These are phyloP conservation scores for Anseranas semipalmata DNA, from an alignment of 2,113 vertebrate genomes.

Conservation along the genomic window DNA sequence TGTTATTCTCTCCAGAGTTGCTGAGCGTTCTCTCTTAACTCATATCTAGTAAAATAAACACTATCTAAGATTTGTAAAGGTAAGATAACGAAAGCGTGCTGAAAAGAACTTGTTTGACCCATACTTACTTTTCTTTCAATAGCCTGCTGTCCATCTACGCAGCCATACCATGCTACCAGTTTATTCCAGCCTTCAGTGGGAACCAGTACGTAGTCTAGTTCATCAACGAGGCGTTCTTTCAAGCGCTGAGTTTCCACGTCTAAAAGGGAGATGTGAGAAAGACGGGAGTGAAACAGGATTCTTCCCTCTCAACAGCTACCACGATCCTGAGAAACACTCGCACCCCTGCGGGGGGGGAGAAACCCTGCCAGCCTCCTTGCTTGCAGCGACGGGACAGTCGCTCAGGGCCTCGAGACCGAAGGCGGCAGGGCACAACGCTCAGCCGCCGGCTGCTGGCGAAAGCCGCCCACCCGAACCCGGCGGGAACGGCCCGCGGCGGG, in stretches of 20 bases:
- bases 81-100: not conserved
- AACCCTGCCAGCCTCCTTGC: fast-evolving
- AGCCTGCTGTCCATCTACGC: constrained; percentile 88
- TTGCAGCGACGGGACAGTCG: not conserved
- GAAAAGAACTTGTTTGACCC: not conserved
- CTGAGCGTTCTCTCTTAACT: not conserved
- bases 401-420: not conserved
- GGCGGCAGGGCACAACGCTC: not conserved
- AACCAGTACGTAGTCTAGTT: constrained; percentile 94
- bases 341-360: fast-evolving
- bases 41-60: not conserved
- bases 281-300: not conserved
- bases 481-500: too few species aligned
- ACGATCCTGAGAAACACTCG: fast-evolving
- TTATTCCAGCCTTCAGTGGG: constrained; percentile 93
- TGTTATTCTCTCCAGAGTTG: not conserved
- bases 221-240: constrained; percentile 94
- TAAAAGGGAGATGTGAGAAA: constrained; percentile 50
- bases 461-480: too few species aligned
- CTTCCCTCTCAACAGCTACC: not conserved
- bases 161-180: constrained; percentile 90
- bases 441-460: not conserved
- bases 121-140: constrained; percentile 91
- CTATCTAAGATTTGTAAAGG: fast-evolving
- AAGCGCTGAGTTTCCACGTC: constrained; percentile 89